A percentile compares a stretch with the other conserved stretches of the same genome.
Evolutionary conservation across 92 coral and sea anemone genomes (phyloP).

Genomic region (Galaxea fascicularis): DNA sequence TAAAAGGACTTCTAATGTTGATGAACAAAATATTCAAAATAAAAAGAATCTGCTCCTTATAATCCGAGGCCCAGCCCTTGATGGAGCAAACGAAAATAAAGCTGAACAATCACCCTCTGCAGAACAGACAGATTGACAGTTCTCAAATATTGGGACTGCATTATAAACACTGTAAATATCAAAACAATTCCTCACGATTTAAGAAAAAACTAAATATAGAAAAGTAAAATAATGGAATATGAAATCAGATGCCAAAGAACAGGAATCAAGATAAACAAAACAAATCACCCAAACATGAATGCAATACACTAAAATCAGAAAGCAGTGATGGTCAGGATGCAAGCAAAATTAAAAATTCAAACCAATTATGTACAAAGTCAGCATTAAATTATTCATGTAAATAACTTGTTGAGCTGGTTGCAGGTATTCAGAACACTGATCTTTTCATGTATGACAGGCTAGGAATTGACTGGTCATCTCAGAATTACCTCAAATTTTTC

Average conservation of each 20-base stretch:
- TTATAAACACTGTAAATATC: background rate
- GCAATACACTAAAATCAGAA: constrained; percentile 18
- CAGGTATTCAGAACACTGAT: background rate
- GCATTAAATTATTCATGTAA: background rate
- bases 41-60: constrained; percentile 22
- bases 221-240: constrained; percentile 43
- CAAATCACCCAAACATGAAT: background rate
- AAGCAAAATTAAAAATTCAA: background rate
- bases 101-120: background rate
- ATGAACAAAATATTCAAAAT: background rate
- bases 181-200: background rate
- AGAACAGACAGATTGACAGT: background rate
- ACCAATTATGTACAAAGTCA: background rate
- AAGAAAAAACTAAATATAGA: constrained; percentile 16
- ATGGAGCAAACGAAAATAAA: background rate
- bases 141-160: background rate
- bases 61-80: constrained; percentile 40
- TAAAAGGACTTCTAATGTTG: background rate
- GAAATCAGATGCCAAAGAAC: background rate
- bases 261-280: background rate
- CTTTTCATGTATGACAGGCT: too few species aligned
- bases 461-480: too few species aligned
- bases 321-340: constrained; percentile 2
- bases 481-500: too few species aligned
- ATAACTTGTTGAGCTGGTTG: background rate